Base-by-base conservation (phyloP, 1,140 invertebrate genomes). In the Contarinia nasturtii region DNA sequence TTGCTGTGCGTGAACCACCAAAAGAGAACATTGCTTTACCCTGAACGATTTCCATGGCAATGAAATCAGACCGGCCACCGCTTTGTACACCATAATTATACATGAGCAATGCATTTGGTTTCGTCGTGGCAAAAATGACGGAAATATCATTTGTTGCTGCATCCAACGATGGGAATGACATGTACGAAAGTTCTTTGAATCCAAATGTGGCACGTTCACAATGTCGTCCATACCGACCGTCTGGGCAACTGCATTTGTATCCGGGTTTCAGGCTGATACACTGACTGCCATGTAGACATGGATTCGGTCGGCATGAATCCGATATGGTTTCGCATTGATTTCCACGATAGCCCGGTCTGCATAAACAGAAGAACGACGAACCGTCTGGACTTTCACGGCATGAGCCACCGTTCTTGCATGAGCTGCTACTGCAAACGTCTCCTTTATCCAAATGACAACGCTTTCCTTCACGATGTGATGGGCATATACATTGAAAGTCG, bases 181-280 rank as follows among this genome's bases (percentile, higher is more conserved):
- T 88, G 60, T 77, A 95, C 0, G 90, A 94, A 0, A 90, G 67
- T 54, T 86, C 84, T 46, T 77, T 73, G 60, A 96, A 95, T 15
- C 89, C 88, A 59, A 79, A 88, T 8, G 85, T 89, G 0, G 85
- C 81, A 50, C 80, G 80, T 61, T 95, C 86, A 64, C 91, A 96
- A 56, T 87, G 82, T 18, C 79, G 71, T 10, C 91, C 92, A 60
- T 90, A 91, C n/a, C 82, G 77, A 41, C 84, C 80, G 51, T 85
- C 77, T 0, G 76, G 77, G 59, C 92, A 96, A 50, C 77, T 82
- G 63, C 92, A 96, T 49, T 79, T 80, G 58, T 89, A 91, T 33
- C 80, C 84, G 18, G 81, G 82, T 59, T 82, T 85, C 11, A 80
- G 69, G 58, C 76, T 80, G 33, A 91, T 76, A 56, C 87, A 90